Evolutionary conservation across 2,888 invertebrate genomes (phyloP), one percentile per base, ranked within the genome.

Genomic region (Cepaea hortensis): DNA sequence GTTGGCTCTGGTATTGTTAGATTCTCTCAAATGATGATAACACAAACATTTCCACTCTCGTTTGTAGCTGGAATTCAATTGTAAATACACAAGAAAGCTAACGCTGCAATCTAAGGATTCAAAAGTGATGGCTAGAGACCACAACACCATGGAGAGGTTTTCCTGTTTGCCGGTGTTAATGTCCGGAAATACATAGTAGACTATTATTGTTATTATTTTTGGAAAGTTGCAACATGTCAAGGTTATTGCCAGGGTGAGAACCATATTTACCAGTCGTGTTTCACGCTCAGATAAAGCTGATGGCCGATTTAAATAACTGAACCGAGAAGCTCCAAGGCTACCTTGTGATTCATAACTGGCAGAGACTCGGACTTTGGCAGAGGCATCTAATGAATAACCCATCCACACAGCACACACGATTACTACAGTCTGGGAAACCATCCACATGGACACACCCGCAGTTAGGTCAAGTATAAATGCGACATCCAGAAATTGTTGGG

Each of bases 341-440:
- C 18, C 68, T 6, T 20, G 6, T 0, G 18, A 3, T 13, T 9
- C 9, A 20, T 15, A n/a, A 48, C 13, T 3, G 13, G 50, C 6
- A 35, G 62, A n/a, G 15, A 20, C 35, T n/a, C 83, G 70, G 23
- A 72, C 18, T 20, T 50, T 72, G n/a, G 83, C 50, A 23, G 83
- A 73, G 7, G 55, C 48, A 48, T 73, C 55, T 55, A 83, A 23
- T 35, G 83, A 18, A 13, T n/a, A n/a, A 15, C n/a, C 55, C 83
- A 83, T 83, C 73, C 83, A 73, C 5, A 73, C 20, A 13, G 83
- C 55, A 13, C 73, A 83, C 11, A 72, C 13, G 23, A 73, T 70
- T 1, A 83, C 7, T 1, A 73, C 55, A 3, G 55, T 18, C 9
- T 50, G 55, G 9, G 83, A 72, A 6, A 83, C 6, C 7, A 55